These are phyloP conservation scores for Fregetta grallaria DNA, from an alignment of 2,113 vertebrate species.

Conservation along the genomic window DNA sequence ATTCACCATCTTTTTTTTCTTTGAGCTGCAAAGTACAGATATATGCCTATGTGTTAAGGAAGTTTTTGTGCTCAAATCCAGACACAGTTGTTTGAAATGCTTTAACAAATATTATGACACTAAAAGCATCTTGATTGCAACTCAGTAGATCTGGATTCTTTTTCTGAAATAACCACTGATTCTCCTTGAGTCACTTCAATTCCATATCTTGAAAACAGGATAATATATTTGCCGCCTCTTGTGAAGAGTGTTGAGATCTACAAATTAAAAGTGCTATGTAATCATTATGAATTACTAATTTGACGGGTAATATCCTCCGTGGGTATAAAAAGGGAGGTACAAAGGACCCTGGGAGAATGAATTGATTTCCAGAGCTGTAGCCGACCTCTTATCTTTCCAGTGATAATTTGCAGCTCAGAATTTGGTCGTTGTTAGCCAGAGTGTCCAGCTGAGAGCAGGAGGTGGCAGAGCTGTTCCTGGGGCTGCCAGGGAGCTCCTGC, in stretches of 20 bases:
- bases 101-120: background rate
- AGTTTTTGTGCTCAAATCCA: background rate
- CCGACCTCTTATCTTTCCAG: background rate
- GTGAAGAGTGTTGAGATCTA: background rate
- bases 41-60: background rate
- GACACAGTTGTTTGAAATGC: background rate
- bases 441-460: background rate
- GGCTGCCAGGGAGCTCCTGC: background rate
- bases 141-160: background rate
- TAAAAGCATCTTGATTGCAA: background rate
- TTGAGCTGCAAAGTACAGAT: background rate
- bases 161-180: background rate
- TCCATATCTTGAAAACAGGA: background rate
- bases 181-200: background rate
- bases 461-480: background rate
- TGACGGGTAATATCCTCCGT: background rate
- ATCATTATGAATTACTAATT: background rate
- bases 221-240: background rate
- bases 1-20: background rate
- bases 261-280: background rate
- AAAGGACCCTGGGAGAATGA: background rate
- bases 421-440: background rate
- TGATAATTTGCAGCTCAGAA: background rate
- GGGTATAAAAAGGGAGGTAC: background rate
- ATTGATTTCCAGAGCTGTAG: background rate